Evolutionary conservation across 2,888 invertebrate genomes (phyloP), one percentile per base, ranked within the genome.

Genomic region (Melipona beecheii): DNA sequence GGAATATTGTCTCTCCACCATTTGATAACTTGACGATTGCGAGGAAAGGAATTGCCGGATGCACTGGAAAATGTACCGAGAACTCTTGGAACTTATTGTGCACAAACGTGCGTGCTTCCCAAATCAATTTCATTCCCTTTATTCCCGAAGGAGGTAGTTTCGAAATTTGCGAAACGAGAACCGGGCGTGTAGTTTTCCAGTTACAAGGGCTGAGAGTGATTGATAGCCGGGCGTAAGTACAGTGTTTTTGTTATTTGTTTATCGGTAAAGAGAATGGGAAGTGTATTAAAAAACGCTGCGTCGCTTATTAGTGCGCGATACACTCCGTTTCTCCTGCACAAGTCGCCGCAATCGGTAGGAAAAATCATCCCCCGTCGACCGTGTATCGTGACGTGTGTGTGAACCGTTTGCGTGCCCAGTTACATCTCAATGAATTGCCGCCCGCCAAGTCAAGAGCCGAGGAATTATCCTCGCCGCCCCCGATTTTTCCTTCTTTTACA

Each of bases 401-500:
- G 71, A 86, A 81, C 78, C 74, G 78, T 78, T 86, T 86, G 86
- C 86, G 86, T 86, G 86, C 78, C 81, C 78, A 71, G 88, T 86
- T 86, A 86, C 86, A 68, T 88, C 86, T 86, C 86, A 86, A 86
- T 86, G 86, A 81, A 86, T 81, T 43, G 75, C 88, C 66, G 75
- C 72, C 43, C 77, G 84, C 80, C 56, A 80, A 87, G 85, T 78
- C 85, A 52, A 52, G 76, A 75, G 82, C 69, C 76, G 65, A 86
- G 76, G 75, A 86, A 88, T 82, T 86, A 88, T 86, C 79, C 78
- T 65, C 60, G 60, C 76, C 75, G 70, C 65, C 62, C 36, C 43
- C 52, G 60, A 68, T 78, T 81, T 78, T 65, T 65, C 52, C 50
- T 19, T 60, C 52, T 19, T 36, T 73, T 56, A 70, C 73, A 87